Percentiles rank a stretch among this genome's conserved stretches.
Evolutionary conservation across 2,113 vertebrate species (phyloP).

Genomic region (Clarias macrocephalus): DNA sequence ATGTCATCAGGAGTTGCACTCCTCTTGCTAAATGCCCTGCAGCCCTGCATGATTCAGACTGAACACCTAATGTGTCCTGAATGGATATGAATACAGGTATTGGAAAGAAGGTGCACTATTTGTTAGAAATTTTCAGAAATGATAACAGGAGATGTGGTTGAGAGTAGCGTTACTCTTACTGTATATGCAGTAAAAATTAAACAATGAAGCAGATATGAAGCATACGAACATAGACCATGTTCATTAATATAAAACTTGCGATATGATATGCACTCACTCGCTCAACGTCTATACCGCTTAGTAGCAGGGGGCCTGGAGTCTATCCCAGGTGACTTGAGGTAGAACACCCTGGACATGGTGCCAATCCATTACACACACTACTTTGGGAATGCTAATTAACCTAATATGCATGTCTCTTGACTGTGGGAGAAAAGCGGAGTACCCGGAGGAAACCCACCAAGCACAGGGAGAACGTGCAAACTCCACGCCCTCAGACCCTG

Average conservation of each 20-base stretch:
- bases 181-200: not conserved
- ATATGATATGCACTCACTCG: too few relatives aligned
- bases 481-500: too few relatives aligned
- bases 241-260: not conserved
- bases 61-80: not conserved
- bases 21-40: conserved; percentile 16
- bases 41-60: not conserved
- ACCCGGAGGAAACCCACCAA: too few relatives aligned
- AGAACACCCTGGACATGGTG: too few relatives aligned
- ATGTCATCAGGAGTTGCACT: conserved; percentile 22
- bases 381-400: too few relatives aligned
- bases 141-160: not conserved
- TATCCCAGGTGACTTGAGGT: too few relatives aligned
- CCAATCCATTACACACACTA: too few relatives aligned
- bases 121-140: not conserved
- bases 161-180: not conserved
- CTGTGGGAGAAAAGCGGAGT: too few relatives aligned
- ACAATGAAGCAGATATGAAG: not conserved
- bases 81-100: not conserved
- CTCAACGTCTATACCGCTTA: too few relatives aligned
- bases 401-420: too few relatives aligned
- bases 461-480: too few relatives aligned
- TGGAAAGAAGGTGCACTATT: not conserved
- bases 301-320: too few relatives aligned
- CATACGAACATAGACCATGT: not conserved